phyloP scores from a whole-genome alignment of 2,797 vertebrate species.

The Hemitrygon akajei region DNA sequence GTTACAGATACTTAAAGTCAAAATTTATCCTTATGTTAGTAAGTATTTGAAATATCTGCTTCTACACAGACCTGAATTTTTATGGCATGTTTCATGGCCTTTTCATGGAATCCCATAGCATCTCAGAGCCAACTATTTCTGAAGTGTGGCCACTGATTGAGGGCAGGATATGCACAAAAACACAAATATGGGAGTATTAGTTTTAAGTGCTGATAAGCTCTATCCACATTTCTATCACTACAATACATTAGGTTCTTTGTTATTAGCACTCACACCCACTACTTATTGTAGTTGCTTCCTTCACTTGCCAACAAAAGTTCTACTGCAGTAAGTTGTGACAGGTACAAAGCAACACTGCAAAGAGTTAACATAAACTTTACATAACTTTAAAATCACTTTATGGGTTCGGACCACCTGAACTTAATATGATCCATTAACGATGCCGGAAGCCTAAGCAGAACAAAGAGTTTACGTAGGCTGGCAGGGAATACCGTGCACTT shows the following conservation, averaged over 20 bases:
- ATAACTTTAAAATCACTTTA: constrained; percentile 12
- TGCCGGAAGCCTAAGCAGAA: neutral
- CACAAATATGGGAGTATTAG: neutral
- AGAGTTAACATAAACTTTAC: neutral
- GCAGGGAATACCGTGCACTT: neutral
- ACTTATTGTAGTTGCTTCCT: neutral
- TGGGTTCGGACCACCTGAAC: neutral
- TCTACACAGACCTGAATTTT: neutral
- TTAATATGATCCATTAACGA: neutral
- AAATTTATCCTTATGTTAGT: neutral
- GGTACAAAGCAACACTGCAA: neutral
- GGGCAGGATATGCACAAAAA: neutral
- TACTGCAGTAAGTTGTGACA: neutral
- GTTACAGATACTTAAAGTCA: neutral
- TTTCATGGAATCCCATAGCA: too few species aligned
- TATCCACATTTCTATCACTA: neutral
- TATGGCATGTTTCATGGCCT: too few species aligned
- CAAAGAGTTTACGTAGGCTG: constrained; percentile 27
- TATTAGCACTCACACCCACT: neutral
- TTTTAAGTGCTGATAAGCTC: too few species aligned
- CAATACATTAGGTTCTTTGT: neutral
- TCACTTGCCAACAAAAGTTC: neutral
- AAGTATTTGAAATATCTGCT: neutral
- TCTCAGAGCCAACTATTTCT: too few species aligned
- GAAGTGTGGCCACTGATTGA: too few species aligned